Evolutionary conservation across 2,888 invertebrate species (phyloP).

Genomic region (Chrysodeixis includens): DNA sequence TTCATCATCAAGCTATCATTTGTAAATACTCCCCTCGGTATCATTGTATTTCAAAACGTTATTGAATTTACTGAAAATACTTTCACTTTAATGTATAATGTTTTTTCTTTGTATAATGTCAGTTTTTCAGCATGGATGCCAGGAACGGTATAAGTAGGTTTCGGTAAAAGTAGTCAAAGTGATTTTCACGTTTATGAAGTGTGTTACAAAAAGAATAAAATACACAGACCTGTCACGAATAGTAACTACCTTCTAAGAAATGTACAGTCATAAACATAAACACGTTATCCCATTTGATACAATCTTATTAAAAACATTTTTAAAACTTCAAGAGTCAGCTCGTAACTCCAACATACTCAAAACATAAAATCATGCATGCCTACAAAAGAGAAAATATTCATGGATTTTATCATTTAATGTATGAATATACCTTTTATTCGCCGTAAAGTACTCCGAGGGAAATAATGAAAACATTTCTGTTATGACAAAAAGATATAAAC

Average conservation of each 20-base stretch:
- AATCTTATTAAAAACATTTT: neutral
- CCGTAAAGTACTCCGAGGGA: conserved; percentile 16
- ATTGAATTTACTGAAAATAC: conserved; percentile 36
- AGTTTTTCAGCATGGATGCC: no score
- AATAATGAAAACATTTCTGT: conserved; percentile 33
- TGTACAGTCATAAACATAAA: neutral
- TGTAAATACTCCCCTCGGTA: conserved; percentile 35
- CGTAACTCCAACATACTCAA: conserved; percentile 1
- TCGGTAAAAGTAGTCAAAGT: no score
- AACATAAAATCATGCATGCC: neutral
- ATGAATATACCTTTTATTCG: neutral
- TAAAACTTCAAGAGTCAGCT: neutral
- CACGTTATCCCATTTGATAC: neutral
- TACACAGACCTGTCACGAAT: no score
- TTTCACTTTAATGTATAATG: no score
- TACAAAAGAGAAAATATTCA: neutral
- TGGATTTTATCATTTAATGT: neutral
- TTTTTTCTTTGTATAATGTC: no score
- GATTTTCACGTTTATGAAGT: no score
- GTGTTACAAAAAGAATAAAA: no score
- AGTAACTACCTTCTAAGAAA: no score
- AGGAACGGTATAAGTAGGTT: no score
- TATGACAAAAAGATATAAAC: conserved; percentile 34
- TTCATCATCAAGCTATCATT: conserved; percentile 49
- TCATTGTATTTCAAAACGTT: conserved; percentile 43